Evolutionary conservation across 1,140 invertebrate species (phyloP).

Genomic region (Drosophila auraria): DNA sequence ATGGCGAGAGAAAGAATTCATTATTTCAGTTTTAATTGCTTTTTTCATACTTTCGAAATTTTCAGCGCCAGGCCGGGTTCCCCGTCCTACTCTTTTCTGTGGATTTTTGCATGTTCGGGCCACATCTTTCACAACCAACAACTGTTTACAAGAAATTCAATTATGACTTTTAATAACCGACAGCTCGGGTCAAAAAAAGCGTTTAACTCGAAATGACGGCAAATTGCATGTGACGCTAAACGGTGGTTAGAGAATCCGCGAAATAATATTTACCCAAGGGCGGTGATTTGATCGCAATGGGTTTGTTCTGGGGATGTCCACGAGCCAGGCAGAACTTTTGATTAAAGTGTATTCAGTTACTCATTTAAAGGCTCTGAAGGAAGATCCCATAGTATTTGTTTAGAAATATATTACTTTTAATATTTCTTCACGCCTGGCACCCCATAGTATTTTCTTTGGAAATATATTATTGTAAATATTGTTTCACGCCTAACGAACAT

Average conservation of each 20-base stretch:
- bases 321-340: background rate
- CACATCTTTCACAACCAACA: slow-evolving; percentile 78
- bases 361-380: too few relatives aligned
- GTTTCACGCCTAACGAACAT: too few relatives aligned
- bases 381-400: too few relatives aligned
- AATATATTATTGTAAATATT: too few relatives aligned
- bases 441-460: too few relatives aligned
- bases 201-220: slow-evolving; percentile 40
- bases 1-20: slow-evolving; percentile 79
- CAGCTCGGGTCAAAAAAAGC: slow-evolving; percentile 60
- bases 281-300: slow-evolving; percentile 15
- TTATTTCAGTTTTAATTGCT: slow-evolving; percentile 84
- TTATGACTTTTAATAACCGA: slow-evolving; percentile 83
- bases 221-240: slow-evolving; percentile 54
- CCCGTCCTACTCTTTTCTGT: slow-evolving; percentile 4
- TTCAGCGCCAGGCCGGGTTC: slow-evolving; percentile 63
- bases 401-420: too few relatives aligned
- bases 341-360: too few relatives aligned
- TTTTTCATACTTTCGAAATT: slow-evolving; percentile 83
- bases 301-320: background rate
- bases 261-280: slow-evolving; percentile 37
- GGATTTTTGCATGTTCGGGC: slow-evolving; percentile 74
- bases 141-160: slow-evolving; percentile 83
- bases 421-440: too few relatives aligned
- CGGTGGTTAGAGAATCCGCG: slow-evolving; percentile 11